Evolutionary conservation across 2,888 invertebrate genomes (phyloP), one percentile per base, ranked within the genome.

Genomic region (Meganola albula): DNA sequence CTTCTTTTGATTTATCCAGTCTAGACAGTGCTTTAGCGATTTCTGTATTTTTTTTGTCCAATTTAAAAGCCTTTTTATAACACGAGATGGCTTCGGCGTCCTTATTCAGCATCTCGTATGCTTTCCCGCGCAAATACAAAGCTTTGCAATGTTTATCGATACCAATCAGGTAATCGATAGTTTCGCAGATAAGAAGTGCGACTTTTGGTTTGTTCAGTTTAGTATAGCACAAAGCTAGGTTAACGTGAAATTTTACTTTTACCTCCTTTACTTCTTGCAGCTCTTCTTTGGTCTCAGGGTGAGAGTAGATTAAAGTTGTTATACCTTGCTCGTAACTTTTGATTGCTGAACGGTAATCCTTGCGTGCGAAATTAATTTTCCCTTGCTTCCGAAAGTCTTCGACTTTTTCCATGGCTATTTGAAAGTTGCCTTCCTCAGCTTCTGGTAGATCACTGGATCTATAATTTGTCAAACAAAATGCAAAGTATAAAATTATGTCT

Each of bases 31-130:
- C 57, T 27, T 52, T 48, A 0, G 80, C 84, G 0, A 85, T 80
- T 31, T 84, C 85, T 36, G 61, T 66, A 29, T 85, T 85, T 30
- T 66, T 78, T 0, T 84, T 84, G 27, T 85, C 83, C 0, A 85
- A 34, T 57, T 75, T 78, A 2, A 82, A 38, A 0, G 85, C 80
- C 53, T 72, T 80, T 36, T 72, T 78, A 18, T 74, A 84, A 21
- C 69, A 79, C 1, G 44, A 43, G 0, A 75, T 34, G 0, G 85
- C 80, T 2, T 66, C 46, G 0, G 79, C 77, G 1, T 56, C 48
- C 16, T 65, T 76, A 0, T 73, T 76, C 2, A 77, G 16, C 48
- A 67, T 50, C 40, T 80, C 66, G 12, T 73, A 55, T 0, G 78
- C 84, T 20, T 63, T 57, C 0, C 78, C 85, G 8, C 69, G 76